These are phyloP conservation scores for Drosophila mettleri DNA, from an alignment of 2,888 invertebrate species.

Conservation along the genomic window DNA sequence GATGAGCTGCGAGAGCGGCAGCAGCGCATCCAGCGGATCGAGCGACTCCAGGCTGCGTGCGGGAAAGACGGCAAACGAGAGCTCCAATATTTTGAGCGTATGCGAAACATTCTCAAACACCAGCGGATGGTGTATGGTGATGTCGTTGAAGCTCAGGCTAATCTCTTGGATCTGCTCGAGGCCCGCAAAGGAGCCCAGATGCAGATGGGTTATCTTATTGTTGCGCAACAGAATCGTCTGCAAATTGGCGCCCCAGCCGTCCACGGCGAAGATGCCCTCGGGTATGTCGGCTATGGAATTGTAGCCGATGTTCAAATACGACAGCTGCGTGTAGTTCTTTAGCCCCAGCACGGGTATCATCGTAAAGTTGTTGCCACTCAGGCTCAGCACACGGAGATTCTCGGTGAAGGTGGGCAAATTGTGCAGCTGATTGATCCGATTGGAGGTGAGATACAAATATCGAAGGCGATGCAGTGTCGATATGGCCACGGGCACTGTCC, in stretches of 20 bases:
- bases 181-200: conserved; percentile 90
- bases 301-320: conserved; percentile 95
- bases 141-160: conserved; percentile 95
- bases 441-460: conserved; percentile 93
- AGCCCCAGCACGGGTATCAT: conserved; percentile 90
- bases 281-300: conserved; percentile 92
- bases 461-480: conserved; percentile 89
- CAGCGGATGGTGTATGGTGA: conserved; percentile 92
- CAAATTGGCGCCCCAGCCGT: conserved; percentile 91
- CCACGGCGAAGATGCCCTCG: conserved; percentile 89
- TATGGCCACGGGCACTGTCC: conserved; percentile 89
- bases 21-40: conserved; percentile 92
- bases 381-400: conserved; percentile 90
- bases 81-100: conserved; percentile 92
- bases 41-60: conserved; percentile 82
- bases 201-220: conserved; percentile 91
- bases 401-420: conserved; percentile 86
- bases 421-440: conserved; percentile 88
- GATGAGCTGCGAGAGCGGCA: conserved; percentile 90
- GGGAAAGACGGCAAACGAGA: conserved; percentile 93
- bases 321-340: conserved; percentile 89
- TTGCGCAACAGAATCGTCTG: conserved; percentile 93
- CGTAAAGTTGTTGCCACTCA: conserved; percentile 92
- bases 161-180: conserved; percentile 93
- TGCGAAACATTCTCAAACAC: conserved; percentile 92